Conservation (phyloP, 2,797 vertebrate genomes). For the Furcifer pardalis region DNA sequence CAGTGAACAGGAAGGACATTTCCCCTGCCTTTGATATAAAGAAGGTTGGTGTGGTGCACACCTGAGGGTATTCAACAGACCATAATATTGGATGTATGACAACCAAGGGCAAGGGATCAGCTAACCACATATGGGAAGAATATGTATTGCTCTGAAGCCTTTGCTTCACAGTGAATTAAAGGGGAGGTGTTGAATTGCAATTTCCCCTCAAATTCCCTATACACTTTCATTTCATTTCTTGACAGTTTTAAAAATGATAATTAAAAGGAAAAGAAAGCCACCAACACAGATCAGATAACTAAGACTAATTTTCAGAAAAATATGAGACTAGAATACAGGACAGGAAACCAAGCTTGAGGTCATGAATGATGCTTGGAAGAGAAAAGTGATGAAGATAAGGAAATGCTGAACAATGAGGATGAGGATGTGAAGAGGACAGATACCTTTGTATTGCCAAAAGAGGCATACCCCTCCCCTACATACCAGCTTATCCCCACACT, state of each 20-base stretch:
- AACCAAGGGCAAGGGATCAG: conserved; percentile 8
- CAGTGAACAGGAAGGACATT: neutral
- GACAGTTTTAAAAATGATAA: neutral
- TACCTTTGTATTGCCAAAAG: too few relatives aligned
- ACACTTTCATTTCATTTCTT: neutral
- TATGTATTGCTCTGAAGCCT: neutral
- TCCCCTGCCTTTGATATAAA: conserved; percentile 11
- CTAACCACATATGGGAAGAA: neutral
- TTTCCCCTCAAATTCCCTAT: neutral
- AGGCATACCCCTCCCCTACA: too few relatives aligned
- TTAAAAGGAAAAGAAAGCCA: neutral
- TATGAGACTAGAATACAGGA: neutral
- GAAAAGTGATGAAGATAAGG: neutral
- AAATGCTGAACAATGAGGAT: neutral
- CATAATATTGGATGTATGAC: conserved; percentile 16
- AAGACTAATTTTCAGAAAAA: conserved; percentile 1
- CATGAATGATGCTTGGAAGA: neutral
- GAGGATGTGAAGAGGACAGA: neutral
- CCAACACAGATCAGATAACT: neutral
- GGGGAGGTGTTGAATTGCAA: neutral
- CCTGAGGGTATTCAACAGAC: neutral
- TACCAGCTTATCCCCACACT: too few relatives aligned
- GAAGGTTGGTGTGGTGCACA: neutral
- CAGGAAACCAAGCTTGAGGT: neutral
- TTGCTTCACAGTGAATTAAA: neutral